Percentiles rank a stretch among this genome's conserved stretches.
Evolutionary conservation across 2,797 vertebrate species (phyloP).

Genomic region (Hafferia zeledoni): DNA sequence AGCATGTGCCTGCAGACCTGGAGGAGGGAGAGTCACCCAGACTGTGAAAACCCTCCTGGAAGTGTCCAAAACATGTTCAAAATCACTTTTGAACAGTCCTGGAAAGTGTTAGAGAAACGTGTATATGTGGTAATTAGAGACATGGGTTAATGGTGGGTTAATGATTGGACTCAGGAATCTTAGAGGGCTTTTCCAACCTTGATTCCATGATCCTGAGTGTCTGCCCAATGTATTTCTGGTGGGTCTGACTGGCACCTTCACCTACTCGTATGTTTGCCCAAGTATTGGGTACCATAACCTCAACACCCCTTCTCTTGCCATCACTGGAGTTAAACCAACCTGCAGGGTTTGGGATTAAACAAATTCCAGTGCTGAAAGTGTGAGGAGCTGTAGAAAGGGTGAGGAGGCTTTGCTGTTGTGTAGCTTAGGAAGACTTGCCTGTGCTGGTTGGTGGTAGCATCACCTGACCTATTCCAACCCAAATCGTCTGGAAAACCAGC

Average conservation of each 20-base stretch:
- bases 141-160: not conserved
- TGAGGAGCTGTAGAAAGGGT: fast-evolving
- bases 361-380: not conserved
- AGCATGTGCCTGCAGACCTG: not conserved
- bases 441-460: not conserved
- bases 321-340: not conserved
- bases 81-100: not conserved
- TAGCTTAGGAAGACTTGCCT: not conserved
- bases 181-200: not conserved
- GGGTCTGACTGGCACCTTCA: fast-evolving
- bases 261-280: not conserved
- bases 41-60: not conserved
- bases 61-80: not conserved
- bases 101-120: not conserved
- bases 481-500: not conserved
- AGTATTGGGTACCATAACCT: not conserved
- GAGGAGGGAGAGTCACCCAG: not conserved
- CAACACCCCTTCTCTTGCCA: not conserved
- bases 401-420: fast-evolving
- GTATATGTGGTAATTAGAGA: not conserved
- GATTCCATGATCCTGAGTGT: not conserved
- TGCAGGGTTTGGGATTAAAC: not conserved
- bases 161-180: fast-evolving
- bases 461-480: not conserved
- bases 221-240: not conserved